phyloP scores from a whole-genome alignment of 2,888 invertebrate species.

The Spodoptera exigua region DNA sequence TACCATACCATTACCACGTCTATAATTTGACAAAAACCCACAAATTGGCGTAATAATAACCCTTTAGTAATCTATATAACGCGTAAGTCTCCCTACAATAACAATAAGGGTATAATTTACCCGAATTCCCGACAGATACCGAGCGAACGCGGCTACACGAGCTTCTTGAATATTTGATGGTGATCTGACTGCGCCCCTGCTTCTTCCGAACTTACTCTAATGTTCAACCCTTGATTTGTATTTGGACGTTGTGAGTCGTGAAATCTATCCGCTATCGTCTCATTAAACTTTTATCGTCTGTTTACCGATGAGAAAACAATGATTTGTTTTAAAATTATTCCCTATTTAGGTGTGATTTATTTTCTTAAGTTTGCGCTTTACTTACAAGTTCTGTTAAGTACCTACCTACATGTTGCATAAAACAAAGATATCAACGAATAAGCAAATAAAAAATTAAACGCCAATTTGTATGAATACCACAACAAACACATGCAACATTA shows the following conservation, averaged over 20 bases:
- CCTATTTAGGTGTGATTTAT: neutral
- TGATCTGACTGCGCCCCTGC: conserved; percentile 63
- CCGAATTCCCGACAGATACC: conserved; percentile 52
- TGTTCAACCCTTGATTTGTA: conserved; percentile 71
- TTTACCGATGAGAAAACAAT: conserved; percentile 46
- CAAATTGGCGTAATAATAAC: neutral
- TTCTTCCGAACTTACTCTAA: conserved; percentile 65
- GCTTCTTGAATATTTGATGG: conserved; percentile 73
- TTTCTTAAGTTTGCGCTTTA: too few relatives aligned
- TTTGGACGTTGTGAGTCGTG: conserved; percentile 61
- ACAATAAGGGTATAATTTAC: conserved; percentile 33
- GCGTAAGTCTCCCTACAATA: conserved; percentile 13
- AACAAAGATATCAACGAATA: too few relatives aligned
- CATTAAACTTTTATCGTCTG: conserved; percentile 69
- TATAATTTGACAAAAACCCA: neutral
- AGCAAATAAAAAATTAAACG: conserved; percentile 8
- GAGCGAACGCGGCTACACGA: conserved; percentile 57
- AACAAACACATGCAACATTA: conserved; percentile 26
- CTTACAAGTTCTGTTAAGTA: too few relatives aligned
- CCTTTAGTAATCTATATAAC: neutral
- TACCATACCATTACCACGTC: too few relatives aligned
- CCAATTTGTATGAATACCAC: conserved; percentile 22
- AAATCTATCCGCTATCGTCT: conserved; percentile 57
- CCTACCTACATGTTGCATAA: too few relatives aligned
- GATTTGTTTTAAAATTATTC: conserved; percentile 1